Conservation (phyloP, 2,888 invertebrate species). For the Phoronis australis region DNA sequence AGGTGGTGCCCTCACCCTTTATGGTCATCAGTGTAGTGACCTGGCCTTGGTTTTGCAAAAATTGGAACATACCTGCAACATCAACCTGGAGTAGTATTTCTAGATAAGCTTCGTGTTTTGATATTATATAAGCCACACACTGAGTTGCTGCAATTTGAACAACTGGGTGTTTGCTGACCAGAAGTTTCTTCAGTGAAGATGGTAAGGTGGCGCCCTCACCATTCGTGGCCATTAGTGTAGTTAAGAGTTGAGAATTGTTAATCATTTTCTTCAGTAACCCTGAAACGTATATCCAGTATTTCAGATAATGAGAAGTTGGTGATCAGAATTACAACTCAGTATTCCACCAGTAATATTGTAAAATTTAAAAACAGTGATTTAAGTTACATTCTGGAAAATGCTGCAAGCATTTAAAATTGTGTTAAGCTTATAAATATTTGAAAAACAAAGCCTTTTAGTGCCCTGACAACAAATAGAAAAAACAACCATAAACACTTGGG, state of each 20-base stretch:
- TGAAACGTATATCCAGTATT: conserved; percentile 14
- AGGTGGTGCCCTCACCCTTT: no score
- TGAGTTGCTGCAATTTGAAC: conserved; percentile 20
- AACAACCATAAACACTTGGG: no score
- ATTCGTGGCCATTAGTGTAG: conserved; percentile 16
- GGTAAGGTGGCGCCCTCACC: conserved; percentile 14
- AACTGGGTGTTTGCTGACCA: conserved; percentile 18
- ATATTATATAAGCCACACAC: conserved; percentile 15
- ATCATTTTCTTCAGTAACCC: conserved; percentile 21
- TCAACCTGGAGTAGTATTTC: no score
- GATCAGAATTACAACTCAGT: background rate
- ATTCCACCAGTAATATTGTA: background rate
- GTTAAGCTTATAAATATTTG: no score
- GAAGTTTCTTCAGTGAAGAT: conserved; percentile 19
- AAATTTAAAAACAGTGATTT: no score
- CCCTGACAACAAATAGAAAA: background rate
- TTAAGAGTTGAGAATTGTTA: conserved; percentile 8
- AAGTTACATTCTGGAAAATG: no score
- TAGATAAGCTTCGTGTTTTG: no score
- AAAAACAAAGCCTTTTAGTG: background rate
- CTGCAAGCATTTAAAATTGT: no score
- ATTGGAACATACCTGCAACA: no score
- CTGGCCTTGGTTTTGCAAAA: no score
- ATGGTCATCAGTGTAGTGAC: no score
- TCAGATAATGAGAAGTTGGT: conserved; percentile 12